These are phyloP conservation scores for Callipepla squamata DNA, from an alignment of 2,113 vertebrate species.

Conservation along the genomic window DNA sequence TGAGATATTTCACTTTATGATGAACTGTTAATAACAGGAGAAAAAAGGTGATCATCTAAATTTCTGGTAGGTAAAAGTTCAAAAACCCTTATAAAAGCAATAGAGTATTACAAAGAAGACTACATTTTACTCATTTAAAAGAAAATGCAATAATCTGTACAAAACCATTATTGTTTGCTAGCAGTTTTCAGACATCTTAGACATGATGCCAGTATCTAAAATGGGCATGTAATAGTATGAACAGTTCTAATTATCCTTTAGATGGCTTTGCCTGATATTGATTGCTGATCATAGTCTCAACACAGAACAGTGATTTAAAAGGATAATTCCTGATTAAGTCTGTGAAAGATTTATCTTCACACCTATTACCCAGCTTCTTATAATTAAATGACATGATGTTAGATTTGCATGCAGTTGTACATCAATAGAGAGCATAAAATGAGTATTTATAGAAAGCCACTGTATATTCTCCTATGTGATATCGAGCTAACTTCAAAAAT, in stretches of 20 bases:
- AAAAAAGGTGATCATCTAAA: background rate
- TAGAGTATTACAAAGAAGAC: background rate
- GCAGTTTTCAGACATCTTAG: background rate
- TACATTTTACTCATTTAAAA: background rate
- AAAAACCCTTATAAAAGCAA: background rate
- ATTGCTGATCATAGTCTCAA: slow-evolving; percentile 22
- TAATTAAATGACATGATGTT: slow-evolving; percentile 58
- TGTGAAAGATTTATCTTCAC: slow-evolving; percentile 64
- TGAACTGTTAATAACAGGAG: background rate
- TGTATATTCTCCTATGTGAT: background rate
- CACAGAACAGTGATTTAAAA: slow-evolving; percentile 50
- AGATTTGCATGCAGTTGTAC: slow-evolving; percentile 26
- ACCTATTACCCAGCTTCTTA: slow-evolving; percentile 34
- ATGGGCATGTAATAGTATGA: background rate
- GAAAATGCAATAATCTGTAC: background rate
- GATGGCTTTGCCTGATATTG: slow-evolving; percentile 41
- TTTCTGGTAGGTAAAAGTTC: background rate
- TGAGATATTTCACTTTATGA: background rate
- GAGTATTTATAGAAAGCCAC: background rate
- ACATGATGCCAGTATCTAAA: slow-evolving; percentile 12
- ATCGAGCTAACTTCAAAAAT: background rate
- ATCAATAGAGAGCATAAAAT: slow-evolving; percentile 41
- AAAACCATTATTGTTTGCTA: background rate
- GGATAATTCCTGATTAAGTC: slow-evolving; percentile 57
- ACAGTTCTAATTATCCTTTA: slow-evolving; percentile 56